Conservation (phyloP, 2,113 vertebrate genomes). For the Psilopsiagon aurifrons region DNA sequence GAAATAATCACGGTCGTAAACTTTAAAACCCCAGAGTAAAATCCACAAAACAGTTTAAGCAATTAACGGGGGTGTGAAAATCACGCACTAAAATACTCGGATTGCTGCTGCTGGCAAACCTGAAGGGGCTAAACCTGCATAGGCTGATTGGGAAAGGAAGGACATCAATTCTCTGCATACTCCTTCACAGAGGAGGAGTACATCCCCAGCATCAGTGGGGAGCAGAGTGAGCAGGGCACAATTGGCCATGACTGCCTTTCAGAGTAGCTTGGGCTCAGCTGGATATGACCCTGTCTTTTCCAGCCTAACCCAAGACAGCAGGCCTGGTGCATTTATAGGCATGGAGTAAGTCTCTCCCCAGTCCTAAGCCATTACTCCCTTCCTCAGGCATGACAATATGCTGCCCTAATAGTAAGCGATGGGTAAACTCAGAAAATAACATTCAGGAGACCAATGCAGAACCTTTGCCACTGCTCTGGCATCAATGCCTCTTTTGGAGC, state of each 20-base stretch:
- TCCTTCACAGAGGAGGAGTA: background rate
- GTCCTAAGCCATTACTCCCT: background rate
- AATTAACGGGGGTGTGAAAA: background rate
- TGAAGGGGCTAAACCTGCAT: background rate
- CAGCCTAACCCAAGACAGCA: background rate
- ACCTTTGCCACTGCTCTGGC: background rate
- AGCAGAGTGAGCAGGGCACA: background rate
- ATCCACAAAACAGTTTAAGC: background rate
- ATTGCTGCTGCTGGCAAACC: background rate
- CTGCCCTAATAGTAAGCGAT: background rate
- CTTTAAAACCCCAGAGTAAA: background rate
- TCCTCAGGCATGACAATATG: background rate
- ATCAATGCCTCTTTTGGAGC: background rate
- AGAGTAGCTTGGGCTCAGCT: background rate
- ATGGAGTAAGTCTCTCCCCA: fast-evolving
- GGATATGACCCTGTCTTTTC: background rate
- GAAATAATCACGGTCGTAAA: background rate
- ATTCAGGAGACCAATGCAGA: fast-evolving
- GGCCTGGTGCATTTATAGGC: background rate
- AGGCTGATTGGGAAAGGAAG: background rate
- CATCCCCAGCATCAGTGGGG: background rate
- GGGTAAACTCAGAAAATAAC: background rate
- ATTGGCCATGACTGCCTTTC: background rate
- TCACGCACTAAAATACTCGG: background rate
- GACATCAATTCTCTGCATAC: background rate